A percentile compares a stretch with the other conserved stretches of the same genome.
Conservation (phyloP, 2,888 invertebrate genomes). For the Masnerella sp. region DNA sequence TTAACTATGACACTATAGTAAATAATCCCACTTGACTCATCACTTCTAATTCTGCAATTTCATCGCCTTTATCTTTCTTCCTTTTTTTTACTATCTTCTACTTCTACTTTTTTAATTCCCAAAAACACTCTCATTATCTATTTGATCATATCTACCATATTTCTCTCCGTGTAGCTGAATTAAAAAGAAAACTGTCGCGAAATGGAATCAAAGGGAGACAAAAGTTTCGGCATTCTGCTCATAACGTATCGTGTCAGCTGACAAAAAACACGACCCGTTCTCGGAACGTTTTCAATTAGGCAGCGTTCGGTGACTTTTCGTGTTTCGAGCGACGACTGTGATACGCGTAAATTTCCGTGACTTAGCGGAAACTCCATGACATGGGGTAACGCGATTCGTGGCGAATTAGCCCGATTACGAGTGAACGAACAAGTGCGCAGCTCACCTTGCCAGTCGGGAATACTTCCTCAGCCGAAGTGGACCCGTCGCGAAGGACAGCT, state of each 20-base stretch:
- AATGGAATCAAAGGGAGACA: not conserved
- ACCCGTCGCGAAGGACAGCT: constrained; percentile 88
- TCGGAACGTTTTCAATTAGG: constrained; percentile 60
- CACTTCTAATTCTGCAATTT: no score
- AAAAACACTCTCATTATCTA: no score
- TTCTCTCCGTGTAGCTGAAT: not conserved
- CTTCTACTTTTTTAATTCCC: no score
- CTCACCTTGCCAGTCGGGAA: constrained; percentile 82
- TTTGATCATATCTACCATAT: not conserved
- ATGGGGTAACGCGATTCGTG: not conserved
- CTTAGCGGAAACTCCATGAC: constrained; percentile 1
- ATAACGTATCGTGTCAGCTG: constrained; percentile 36
- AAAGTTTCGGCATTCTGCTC: constrained; percentile 40
- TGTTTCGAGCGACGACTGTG: constrained; percentile 23
- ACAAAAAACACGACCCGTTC: constrained; percentile 13
- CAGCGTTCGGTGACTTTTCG: constrained; percentile 60
- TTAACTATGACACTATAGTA: no score
- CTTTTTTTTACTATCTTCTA: no score
- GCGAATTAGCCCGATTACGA: constrained; percentile 14
- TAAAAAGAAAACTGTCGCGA: not conserved
- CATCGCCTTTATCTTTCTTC: no score
- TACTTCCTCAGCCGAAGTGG: constrained; percentile 82
- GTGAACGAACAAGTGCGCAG: constrained; percentile 21
- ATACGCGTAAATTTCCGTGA: constrained; percentile 22
- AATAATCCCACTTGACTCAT: no score